Evolutionary conservation across 2,797 vertebrate genomes (phyloP).

Genomic region (Echiichthys vipera): DNA sequence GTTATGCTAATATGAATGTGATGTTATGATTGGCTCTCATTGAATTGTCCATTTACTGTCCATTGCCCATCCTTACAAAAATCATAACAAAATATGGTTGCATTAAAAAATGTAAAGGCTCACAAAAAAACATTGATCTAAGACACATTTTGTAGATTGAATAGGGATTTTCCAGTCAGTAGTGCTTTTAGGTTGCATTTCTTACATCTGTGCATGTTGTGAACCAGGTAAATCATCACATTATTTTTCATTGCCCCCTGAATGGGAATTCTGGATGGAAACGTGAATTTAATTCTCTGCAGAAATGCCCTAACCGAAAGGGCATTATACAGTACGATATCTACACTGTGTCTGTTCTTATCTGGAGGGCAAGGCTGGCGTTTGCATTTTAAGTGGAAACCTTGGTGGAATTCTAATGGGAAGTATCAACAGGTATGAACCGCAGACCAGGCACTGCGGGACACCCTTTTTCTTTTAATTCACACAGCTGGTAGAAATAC

Average conservation of each 20-base stretch:
- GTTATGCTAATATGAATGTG: conserved; percentile 14
- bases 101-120: conserved; percentile 4
- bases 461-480: conserved; percentile 62
- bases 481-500: conserved; percentile 52
- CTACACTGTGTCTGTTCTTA: conserved; percentile 71
- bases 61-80: neutral
- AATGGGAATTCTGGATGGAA: conserved; percentile 39
- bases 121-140: neutral
- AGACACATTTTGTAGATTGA: conserved; percentile 12
- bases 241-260: conserved; percentile 40
- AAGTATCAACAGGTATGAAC: conserved; percentile 76
- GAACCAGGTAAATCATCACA: conserved; percentile 47
- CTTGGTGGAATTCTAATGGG: conserved; percentile 80
- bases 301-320: conserved; percentile 57
- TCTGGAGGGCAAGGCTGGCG: conserved; percentile 70
- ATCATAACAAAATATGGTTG: conserved; percentile 1
- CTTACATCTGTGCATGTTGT: conserved; percentile 38
- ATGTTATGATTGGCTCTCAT: conserved; percentile 5
- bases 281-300: conserved; percentile 56
- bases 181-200: conserved; percentile 39
- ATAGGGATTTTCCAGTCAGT: conserved; percentile 26
- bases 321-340: conserved; percentile 70
- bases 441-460: conserved; percentile 40
- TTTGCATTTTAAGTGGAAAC: conserved; percentile 82
- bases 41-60: conserved; percentile 10